Evolutionary conservation across 2,888 invertebrate species (phyloP), one percentile per base, ranked within the genome.

Genomic region (Cybosia mesomella): DNA sequence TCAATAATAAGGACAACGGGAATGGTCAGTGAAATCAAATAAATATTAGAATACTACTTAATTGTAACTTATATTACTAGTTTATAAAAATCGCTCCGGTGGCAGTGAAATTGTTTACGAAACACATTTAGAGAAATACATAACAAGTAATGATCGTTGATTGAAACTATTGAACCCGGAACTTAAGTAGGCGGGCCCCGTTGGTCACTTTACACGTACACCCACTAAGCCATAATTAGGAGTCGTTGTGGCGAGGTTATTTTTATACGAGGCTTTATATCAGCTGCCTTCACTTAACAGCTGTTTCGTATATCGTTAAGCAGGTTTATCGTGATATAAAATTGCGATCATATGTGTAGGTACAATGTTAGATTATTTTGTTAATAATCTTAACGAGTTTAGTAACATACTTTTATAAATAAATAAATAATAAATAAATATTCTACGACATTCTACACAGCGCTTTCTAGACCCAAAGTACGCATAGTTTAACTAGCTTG

Each of bases 211-310:
- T 68, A 71, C 79, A 81, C 73, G 64, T 76, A 81, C 83, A 72
- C 78, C 77, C 77, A 83, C 80, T 70, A 72, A 74, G 64, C 71
- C 72, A 74, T 81, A 80, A 83, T 80, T 80, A 80, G 74, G 76
- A 73, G 73, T 76, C 81, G 70, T 75, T 78, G 77, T 65, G 66
- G 68, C 74, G 77, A 79, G 80, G 77, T 79, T 73, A 75, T 74
- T 77, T 76, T 74, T 73, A 64, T 67, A 43, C 22, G 53, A 67
- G 61, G 62, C 24, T 59, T 11, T 66, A 59, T 72, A 70, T 71
- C 64, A 67, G 67, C 64, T 67, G 67, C 71, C 36, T 64, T 64
- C 64, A 60, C 68, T 43, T 49, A 36, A 66, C 66, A 70, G 70
- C 70, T 70, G 70, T 59, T 70, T 70, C 43, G 49, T 55, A 63